Evolutionary conservation across 2,888 invertebrate genomes (phyloP).

Genomic region (Ptychoptera albimana): DNA sequence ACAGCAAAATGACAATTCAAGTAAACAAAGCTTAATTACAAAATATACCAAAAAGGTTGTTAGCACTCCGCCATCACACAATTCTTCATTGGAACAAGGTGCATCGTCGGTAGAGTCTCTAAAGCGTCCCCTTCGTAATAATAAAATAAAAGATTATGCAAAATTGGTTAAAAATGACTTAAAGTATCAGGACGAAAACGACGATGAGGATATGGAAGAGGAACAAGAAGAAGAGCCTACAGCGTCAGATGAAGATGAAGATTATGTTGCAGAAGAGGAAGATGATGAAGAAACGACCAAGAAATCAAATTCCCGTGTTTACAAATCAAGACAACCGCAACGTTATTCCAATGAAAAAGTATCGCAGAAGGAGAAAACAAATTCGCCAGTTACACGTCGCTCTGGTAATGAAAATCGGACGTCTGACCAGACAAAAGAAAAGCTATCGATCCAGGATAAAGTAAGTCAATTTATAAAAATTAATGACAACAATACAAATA

Average conservation of each 20-base stretch:
- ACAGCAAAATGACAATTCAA: too few species aligned
- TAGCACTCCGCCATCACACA: too few species aligned
- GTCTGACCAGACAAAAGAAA: neutral
- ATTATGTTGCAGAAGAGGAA: slow-evolving; percentile 21
- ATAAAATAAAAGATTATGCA: slow-evolving; percentile 4
- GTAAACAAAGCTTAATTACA: too few species aligned
- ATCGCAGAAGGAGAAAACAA: neutral
- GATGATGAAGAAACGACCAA: slow-evolving; percentile 11
- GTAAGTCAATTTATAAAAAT: neutral
- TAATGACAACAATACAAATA: slow-evolving; percentile 18
- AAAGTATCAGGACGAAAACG: slow-evolving; percentile 7
- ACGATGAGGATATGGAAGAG: slow-evolving; percentile 8
- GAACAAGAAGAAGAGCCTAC: slow-evolving; percentile 6
- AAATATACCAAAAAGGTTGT: too few species aligned
- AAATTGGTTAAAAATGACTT: slow-evolving; percentile 7
- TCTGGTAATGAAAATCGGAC: neutral
- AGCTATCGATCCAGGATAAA: slow-evolving; percentile 1
- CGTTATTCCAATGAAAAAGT: too few species aligned
- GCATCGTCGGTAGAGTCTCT: neutral
- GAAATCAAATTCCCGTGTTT: neutral
- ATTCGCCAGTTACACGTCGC: neutral
- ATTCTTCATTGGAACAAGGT: too few species aligned
- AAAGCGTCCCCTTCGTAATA: slow-evolving; percentile 1
- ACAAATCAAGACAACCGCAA: neutral
- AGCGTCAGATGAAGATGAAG: slow-evolving; percentile 11